Evolutionary conservation across 1,140 invertebrate species (phyloP).

Genomic region (Eurosta solidaginis): DNA sequence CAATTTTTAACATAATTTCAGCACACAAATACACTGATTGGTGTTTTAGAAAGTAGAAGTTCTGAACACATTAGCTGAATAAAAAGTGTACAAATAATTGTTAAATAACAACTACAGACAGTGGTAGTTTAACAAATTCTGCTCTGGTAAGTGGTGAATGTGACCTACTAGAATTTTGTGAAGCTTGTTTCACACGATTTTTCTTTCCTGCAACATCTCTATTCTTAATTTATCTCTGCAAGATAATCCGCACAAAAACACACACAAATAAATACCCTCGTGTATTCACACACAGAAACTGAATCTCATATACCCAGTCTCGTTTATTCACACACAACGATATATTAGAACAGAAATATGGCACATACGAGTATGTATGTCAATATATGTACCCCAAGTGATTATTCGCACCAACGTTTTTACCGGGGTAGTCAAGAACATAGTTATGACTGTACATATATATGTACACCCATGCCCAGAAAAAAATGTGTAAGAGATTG

Average conservation of each 20-base stretch:
- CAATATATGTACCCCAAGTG: conserved; percentile 41
- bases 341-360: conserved; percentile 34
- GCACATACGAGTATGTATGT: neutral
- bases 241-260: conserved; percentile 49
- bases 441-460: conserved; percentile 16
- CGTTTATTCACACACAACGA: neutral
- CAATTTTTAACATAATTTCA: too few relatives aligned
- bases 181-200: too few relatives aligned
- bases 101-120: too few relatives aligned
- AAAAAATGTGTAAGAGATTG: neutral
- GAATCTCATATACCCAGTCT: conserved; percentile 1
- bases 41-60: too few relatives aligned
- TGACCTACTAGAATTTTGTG: too few relatives aligned
- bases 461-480: neutral
- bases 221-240: too few relatives aligned
- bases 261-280: conserved; percentile 36
- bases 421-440: conserved; percentile 44
- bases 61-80: too few relatives aligned
- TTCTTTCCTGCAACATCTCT: too few relatives aligned
- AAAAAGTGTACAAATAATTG: too few relatives aligned
- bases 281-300: conserved; percentile 15
- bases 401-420: conserved; percentile 58
- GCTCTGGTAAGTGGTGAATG: too few relatives aligned
- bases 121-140: too few relatives aligned
- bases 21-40: too few relatives aligned